These are phyloP conservation scores for Gerris lacustris DNA, from an alignment of 2,888 invertebrate species.

Conservation along the genomic window DNA sequence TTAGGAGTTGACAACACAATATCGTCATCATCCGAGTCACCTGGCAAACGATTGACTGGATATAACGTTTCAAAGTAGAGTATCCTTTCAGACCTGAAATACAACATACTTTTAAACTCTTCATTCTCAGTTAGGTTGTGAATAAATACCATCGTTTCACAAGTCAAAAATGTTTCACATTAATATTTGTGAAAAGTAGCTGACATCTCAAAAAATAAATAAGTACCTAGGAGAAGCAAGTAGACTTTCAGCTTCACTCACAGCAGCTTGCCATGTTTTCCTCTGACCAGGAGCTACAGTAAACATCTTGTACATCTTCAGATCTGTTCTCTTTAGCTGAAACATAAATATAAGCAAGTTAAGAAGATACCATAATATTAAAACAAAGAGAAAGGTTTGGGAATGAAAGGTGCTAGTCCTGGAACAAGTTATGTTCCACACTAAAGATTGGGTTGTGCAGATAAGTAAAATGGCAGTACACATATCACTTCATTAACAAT, in stretches of 20 bases:
- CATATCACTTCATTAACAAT: too few relatives aligned
- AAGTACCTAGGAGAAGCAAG: conserved; percentile 33
- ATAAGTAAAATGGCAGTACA: too few relatives aligned
- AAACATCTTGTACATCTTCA: conserved; percentile 43
- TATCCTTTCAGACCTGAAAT: conserved; percentile 21
- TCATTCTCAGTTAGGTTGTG: too few relatives aligned
- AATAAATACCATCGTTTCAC: too few relatives aligned
- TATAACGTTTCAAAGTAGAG: conserved; percentile 19
- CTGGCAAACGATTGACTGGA: conserved; percentile 11
- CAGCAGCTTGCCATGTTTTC: conserved; percentile 56
- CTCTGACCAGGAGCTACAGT: conserved; percentile 44
- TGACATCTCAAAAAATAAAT: background rate
- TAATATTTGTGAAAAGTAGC: too few relatives aligned
- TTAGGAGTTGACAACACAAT: background rate
- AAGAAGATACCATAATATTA: background rate
- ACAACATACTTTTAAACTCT: too few relatives aligned
- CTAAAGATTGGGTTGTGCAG: too few relatives aligned
- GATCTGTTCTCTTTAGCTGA: conserved; percentile 45
- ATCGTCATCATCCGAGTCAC: background rate
- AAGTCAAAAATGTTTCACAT: too few relatives aligned
- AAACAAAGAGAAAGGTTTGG: conserved; percentile 17
- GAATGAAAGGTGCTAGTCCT: conserved; percentile 15
- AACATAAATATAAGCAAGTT: conserved; percentile 29
- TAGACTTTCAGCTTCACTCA: conserved; percentile 61
- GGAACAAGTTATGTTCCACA: conserved; percentile 1